Base-by-base conservation (phyloP, 2,888 invertebrate species). In the Habroteleia sp. region DNA sequence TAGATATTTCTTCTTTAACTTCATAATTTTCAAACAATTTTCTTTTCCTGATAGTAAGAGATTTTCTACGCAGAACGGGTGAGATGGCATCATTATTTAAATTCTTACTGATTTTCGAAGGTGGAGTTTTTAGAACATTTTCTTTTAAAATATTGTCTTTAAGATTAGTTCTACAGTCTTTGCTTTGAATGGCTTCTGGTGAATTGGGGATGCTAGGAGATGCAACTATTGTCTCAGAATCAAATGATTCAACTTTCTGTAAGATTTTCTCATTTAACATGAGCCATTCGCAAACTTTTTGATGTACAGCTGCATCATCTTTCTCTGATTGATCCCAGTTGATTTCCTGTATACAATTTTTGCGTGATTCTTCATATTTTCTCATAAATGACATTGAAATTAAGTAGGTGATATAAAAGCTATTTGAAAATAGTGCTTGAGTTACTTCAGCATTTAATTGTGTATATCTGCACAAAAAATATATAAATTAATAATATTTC, bases 71-170 rank as follows among this genome's bases (percentile, higher is more conserved):
- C 1, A 52, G 13, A 8, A 65, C 44, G 6, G 65, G 65, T 0
- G 65, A 65, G 0, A 44, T 63, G 2, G 8, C 7, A 7, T 11
- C 33, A 5, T 11, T 13, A 1, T 8, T 7, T 8, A n/a, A 1
- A 1, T 8, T 0, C 2, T 23, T 14, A 3, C 1, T 17, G 23
- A 1, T 17, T 0, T 5, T 54, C 0, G 37, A 8, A 6, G 50
- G 16, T 3, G 65, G 65, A 13, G 65, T 66, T 65, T 52, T 52
- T 35, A 8, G 10, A 31, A n/a, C n/a, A n/a, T n/a, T n/a, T n/a
- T n/a, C n/a, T n/a, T n/a, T n/a, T n/a, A n/a, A n/a, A n/a, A n/a
- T n/a, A n/a, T n/a, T n/a, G n/a, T n/a, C n/a, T n/a, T n/a, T n/a
- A n/a, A n/a, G n/a, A n/a, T n/a, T n/a, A n/a, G n/a, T n/a, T n/a